Conservation (phyloP, 1,140 invertebrate species). For the Trachymyrmex septentrionalis region DNA sequence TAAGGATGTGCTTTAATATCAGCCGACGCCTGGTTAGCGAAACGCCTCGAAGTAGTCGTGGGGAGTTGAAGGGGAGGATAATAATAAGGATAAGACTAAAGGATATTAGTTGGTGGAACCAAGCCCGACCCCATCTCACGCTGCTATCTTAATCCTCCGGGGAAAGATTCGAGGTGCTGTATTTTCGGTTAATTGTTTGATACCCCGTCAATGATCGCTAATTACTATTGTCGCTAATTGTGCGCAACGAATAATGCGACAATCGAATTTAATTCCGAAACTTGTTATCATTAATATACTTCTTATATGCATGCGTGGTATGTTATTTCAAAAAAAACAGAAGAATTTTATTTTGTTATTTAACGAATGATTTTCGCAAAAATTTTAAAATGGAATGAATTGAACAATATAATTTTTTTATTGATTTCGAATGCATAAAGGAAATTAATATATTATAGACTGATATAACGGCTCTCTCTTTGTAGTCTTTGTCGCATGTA, state of each 20-base stretch:
- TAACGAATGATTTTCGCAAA: not conserved
- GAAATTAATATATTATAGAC: slow-evolving; percentile 34
- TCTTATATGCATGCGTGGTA: not conserved
- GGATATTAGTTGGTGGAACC: slow-evolving; percentile 82
- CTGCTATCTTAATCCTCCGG: slow-evolving; percentile 54
- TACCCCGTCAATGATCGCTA: slow-evolving; percentile 67
- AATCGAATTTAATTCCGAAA: slow-evolving; percentile 4
- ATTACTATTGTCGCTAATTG: slow-evolving; percentile 50
- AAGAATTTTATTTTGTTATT: not conserved
- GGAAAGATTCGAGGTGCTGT: slow-evolving; percentile 47
- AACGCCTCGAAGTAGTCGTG: slow-evolving; percentile 65
- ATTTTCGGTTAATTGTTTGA: slow-evolving; percentile 81
- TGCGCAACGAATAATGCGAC: not conserved
- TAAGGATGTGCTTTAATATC: slow-evolving; percentile 80
- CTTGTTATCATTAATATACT: not conserved
- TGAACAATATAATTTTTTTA: not conserved
- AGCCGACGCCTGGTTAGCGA: slow-evolving; percentile 61
- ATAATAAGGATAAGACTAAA: slow-evolving; percentile 83
- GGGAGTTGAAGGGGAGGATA: slow-evolving; percentile 74
- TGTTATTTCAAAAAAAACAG: not conserved
- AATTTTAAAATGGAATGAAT: not conserved
- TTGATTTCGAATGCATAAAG: slow-evolving; percentile 7
- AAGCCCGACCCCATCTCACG: slow-evolving; percentile 46
- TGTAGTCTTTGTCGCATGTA: not conserved
- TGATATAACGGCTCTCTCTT: slow-evolving; percentile 1